phyloP scores from a whole-genome alignment of 1,140 invertebrate species.

The Chionoecetes opilio region DNA sequence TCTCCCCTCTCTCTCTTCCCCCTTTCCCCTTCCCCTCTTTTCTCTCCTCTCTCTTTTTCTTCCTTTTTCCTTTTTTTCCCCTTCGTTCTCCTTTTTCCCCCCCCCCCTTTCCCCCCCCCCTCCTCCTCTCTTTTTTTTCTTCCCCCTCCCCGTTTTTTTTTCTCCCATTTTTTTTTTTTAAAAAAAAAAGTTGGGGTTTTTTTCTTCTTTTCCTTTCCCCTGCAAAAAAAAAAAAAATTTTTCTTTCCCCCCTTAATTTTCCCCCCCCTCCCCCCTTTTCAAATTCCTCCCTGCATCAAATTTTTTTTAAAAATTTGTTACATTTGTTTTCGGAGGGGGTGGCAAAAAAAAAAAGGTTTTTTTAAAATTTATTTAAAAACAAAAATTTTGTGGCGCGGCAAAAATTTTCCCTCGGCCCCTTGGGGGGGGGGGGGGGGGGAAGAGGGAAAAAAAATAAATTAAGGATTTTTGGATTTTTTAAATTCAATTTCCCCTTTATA shows the following conservation, averaged over 20 bases:
- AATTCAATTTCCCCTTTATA: too few species aligned
- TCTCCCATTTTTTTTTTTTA: neutral
- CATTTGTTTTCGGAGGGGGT: conserved; percentile 27
- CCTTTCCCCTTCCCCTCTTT: conserved; percentile 41
- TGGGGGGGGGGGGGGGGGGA: too few species aligned
- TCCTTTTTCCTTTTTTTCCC: neutral
- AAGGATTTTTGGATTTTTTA: too few species aligned
- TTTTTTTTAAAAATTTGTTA: conserved; percentile 79
- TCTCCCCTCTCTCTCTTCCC: conserved; percentile 45
- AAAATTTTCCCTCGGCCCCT: too few species aligned
- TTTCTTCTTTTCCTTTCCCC: conserved; percentile 57
- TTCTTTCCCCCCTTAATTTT: conserved; percentile 74
- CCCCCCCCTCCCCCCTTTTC: conserved; percentile 75
- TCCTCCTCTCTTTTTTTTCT: conserved; percentile 22
- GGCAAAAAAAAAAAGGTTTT: too few species aligned
- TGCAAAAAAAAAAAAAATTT: conserved; percentile 58
- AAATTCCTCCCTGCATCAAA: conserved; percentile 77
- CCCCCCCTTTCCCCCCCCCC: conserved; percentile 31
- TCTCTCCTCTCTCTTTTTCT: neutral
- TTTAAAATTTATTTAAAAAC: too few species aligned
- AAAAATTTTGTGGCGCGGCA: too few species aligned
- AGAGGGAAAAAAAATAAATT: neutral
- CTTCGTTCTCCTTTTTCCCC: neutral
- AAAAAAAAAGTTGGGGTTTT: conserved; percentile 49
- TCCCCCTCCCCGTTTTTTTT: neutral